Conservation (phyloP, 2,113 vertebrate species). For the Laterallus jamaicensis region DNA sequence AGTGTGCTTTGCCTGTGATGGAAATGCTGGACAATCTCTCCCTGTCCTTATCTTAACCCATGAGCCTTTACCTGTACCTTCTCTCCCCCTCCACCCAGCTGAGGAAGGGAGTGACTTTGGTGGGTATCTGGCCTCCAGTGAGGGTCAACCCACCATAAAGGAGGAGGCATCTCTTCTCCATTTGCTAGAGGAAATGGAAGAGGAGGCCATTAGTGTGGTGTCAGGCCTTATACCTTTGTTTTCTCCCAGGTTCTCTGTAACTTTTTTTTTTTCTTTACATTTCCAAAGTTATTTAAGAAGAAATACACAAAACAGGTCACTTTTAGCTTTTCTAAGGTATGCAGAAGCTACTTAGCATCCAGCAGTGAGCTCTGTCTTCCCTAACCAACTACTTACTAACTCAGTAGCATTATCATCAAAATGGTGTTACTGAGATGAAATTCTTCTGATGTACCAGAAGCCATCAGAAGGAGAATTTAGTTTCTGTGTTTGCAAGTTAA, state of each 20-base stretch:
- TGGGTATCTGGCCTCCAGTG: too few species aligned
- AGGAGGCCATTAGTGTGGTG: not conserved
- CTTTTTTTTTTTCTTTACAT: not conserved
- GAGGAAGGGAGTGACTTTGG: too few species aligned
- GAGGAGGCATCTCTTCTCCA: not conserved
- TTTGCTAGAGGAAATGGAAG: rapidly evolving
- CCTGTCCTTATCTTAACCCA: too few species aligned
- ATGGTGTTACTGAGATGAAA: not conserved
- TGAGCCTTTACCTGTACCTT: too few species aligned
- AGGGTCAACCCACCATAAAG: too few species aligned
- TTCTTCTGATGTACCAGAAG: not conserved
- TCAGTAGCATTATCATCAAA: not conserved
- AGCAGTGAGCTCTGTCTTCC: not conserved
- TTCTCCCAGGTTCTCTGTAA: not conserved
- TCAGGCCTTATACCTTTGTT: not conserved
- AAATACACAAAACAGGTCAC: not conserved
- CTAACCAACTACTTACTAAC: not conserved
- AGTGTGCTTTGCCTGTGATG: too few species aligned
- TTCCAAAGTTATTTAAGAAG: not conserved
- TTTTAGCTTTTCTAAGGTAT: not conserved
- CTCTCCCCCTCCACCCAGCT: too few species aligned
- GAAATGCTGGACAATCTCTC: too few species aligned
- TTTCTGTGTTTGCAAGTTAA: rapidly evolving
- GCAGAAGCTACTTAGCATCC: not conserved
- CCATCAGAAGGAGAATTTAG: not conserved